These are phyloP conservation scores for Pyxicephalus adspersus DNA, from an alignment of 2,113 vertebrate species.

Conservation along the genomic window DNA sequence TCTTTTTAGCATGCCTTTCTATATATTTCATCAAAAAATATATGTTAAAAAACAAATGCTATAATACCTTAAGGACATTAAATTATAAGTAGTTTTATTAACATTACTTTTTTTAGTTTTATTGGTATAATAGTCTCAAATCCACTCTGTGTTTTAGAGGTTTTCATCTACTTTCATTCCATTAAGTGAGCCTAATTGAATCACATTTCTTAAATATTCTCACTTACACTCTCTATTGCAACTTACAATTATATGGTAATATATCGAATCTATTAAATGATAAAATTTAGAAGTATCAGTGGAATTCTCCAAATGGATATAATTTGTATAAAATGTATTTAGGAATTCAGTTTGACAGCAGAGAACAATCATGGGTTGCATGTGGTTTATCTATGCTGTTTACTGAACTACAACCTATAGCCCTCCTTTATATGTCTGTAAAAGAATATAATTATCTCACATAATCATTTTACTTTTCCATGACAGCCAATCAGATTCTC, in stretches of 20 bases:
- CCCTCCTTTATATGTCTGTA: no score
- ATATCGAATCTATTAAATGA: conserved; percentile 12
- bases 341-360: no score
- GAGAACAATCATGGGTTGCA: no score
- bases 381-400: no score
- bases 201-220: conserved; percentile 12
- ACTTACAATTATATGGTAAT: conserved; percentile 44
- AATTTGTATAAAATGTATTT: background rate
- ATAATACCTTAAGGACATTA: background rate
- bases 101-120: background rate
- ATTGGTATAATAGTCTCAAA: background rate
- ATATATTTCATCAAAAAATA: background rate
- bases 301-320: background rate
- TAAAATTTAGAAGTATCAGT: conserved; percentile 12
- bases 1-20: no score
- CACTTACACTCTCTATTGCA: conserved; percentile 13
- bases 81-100: conserved; percentile 4
- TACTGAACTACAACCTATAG: no score
- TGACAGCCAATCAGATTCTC: no score
- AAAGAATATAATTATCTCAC: no score
- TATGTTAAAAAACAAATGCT: background rate
- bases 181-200: conserved; percentile 32
- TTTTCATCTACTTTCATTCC: background rate
- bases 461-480: no score
- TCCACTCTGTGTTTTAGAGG: background rate